Evolutionary conservation across 1,140 invertebrate species (phyloP).

Genomic region (Dendroctonus ponderosae): DNA sequence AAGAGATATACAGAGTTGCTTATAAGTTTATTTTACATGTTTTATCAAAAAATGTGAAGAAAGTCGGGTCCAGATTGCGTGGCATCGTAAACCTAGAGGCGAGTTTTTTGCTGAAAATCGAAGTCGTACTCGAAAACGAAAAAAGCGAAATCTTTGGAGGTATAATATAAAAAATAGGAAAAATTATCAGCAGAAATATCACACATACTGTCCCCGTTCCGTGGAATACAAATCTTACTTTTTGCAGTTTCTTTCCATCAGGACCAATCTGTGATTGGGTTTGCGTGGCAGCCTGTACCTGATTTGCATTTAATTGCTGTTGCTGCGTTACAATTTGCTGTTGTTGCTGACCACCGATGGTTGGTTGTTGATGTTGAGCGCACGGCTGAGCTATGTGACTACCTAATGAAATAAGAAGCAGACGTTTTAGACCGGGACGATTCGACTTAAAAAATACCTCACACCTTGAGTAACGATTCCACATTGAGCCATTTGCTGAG

Average conservation of each 20-base stretch:
- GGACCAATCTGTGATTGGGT: slow-evolving; percentile 43
- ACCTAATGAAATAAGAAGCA: slow-evolving; percentile 5
- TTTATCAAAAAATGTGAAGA: not conserved
- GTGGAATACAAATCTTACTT: slow-evolving; percentile 4
- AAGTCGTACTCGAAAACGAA: slow-evolving; percentile 11
- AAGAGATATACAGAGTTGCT: too few relatives aligned
- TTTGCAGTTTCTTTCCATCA: slow-evolving; percentile 37
- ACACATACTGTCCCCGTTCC: too few relatives aligned
- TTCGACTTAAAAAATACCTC: not conserved
- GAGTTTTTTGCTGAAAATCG: slow-evolving; percentile 41
- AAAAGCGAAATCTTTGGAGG: not conserved
- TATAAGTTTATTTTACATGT: too few relatives aligned
- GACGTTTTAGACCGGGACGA: not conserved
- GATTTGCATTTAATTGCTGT: slow-evolving; percentile 47
- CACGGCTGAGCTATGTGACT: slow-evolving; percentile 42
- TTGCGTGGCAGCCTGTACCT: slow-evolving; percentile 62
- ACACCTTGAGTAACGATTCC: slow-evolving; percentile 27
- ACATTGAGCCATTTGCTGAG: slow-evolving; percentile 24
- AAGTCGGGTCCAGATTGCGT: slow-evolving; percentile 31
- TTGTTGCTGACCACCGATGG: slow-evolving; percentile 32
- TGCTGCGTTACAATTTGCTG: slow-evolving; percentile 43
- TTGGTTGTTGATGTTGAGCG: slow-evolving; percentile 43
- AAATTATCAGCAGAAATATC: too few relatives aligned
- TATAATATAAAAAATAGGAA: too few relatives aligned
- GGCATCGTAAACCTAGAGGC: slow-evolving; percentile 41